Conservation (phyloP, 2,113 vertebrate species). For the Coturnix japonica region DNA sequence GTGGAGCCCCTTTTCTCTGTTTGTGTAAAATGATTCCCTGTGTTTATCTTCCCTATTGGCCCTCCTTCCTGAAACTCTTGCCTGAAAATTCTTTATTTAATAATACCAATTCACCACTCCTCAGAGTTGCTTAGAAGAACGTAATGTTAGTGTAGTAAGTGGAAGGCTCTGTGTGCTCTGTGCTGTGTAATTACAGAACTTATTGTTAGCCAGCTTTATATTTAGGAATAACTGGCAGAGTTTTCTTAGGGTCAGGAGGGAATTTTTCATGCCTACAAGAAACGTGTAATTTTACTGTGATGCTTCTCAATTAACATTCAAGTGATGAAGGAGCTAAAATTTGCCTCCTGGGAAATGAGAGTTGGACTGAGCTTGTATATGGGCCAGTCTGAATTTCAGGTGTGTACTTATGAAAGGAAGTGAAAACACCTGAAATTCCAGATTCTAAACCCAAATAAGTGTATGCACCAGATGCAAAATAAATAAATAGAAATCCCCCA, state of each 20-base stretch:
- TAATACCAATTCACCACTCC: not conserved
- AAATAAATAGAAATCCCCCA: not conserved
- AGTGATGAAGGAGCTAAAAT: constrained; percentile 12
- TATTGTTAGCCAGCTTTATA: constrained; percentile 54
- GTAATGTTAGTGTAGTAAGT: not conserved
- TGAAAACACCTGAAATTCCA: not conserved
- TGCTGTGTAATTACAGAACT: constrained; percentile 54
- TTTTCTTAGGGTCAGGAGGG: constrained; percentile 41
- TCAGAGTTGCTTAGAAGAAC: constrained; percentile 1
- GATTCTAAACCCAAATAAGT: not conserved
- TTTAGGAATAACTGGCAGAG: constrained; percentile 43
- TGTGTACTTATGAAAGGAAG: not conserved
- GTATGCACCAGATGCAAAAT: not conserved
- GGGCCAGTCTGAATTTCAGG: not conserved
- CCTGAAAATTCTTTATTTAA: constrained; percentile 20
- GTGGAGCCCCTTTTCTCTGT: not conserved
- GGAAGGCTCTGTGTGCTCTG: constrained; percentile 33
- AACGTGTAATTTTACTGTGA: constrained; percentile 30
- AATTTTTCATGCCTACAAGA: constrained; percentile 41
- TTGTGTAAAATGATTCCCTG: constrained; percentile 7
- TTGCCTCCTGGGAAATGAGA: not conserved
- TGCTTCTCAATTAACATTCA: not conserved
- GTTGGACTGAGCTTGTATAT: not conserved
- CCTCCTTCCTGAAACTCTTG: not conserved
- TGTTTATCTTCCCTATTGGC: not conserved